These are phyloP conservation scores for Acanthis flammea DNA, from an alignment of 2,797 vertebrate species.

Conservation along the genomic window DNA sequence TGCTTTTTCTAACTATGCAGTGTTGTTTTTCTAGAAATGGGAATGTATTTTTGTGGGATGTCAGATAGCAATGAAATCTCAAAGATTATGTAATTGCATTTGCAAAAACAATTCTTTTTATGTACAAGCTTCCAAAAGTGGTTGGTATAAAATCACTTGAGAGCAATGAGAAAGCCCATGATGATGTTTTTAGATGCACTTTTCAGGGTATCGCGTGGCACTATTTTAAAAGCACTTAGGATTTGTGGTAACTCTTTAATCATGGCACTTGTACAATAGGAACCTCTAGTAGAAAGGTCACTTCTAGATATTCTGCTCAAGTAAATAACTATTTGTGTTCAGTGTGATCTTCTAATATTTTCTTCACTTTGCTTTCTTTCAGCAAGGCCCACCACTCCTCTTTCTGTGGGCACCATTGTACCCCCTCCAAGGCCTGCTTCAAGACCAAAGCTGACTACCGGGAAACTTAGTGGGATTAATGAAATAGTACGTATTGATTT, in stretches of 20 bases:
- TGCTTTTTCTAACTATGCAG: neutral
- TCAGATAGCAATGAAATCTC: neutral
- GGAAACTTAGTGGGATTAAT: slow-evolving; percentile 93
- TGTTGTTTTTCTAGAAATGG: neutral
- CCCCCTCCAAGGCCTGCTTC: slow-evolving; percentile 93
- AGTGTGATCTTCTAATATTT: slow-evolving; percentile 13
- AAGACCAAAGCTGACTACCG: slow-evolving; percentile 89
- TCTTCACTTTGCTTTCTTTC: slow-evolving; percentile 53
- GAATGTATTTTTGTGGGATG: neutral
- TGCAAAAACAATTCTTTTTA: neutral
- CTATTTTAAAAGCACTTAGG: neutral
- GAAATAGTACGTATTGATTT: slow-evolving; percentile 87
- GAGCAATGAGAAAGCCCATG: neutral
- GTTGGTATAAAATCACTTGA: neutral
- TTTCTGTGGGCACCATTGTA: slow-evolving; percentile 86
- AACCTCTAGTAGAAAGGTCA: neutral
- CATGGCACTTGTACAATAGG: neutral
- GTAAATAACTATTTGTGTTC: neutral
- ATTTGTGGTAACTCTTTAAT: neutral
- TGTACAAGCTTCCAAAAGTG: neutral
- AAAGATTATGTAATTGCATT: neutral
- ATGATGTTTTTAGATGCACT: slow-evolving; percentile 2
- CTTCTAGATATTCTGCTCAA: neutral
- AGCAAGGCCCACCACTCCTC: slow-evolving; percentile 89
- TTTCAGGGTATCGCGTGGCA: neutral